Evolutionary conservation across 1,140 invertebrate species (phyloP), one percentile per base, ranked within the genome.

Genomic region (Lordiphosa stackelbergi): DNA sequence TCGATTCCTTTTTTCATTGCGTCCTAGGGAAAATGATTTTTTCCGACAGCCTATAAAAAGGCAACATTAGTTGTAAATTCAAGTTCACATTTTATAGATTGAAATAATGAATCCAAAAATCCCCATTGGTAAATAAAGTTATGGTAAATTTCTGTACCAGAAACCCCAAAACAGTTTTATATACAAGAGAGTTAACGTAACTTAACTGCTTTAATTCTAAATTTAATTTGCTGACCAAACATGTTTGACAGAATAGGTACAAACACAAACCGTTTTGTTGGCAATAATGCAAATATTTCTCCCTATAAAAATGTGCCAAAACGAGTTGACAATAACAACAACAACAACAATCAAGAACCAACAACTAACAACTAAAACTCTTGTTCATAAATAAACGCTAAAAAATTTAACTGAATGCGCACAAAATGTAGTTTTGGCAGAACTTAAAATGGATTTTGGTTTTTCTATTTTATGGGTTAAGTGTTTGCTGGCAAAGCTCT

Each of bases 381-480:
- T 47, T 37, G 40, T 11, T 19, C 59, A 37, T 54, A 54, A 64
- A 64, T 61, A 64, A 64, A 47, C 48, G 49, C 65, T 52, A 46
- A 42, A 56, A 60, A 46, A 48, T 66, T 49, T 49, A 65, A 66
- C 63, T 66, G 62, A 57, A 66, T 66, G 42, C 43, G 65, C 64
- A 55, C 49, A 69, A 61, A 66, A 51, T 52, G 47, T 48, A 10
- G 66, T 66, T 58, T 58, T 66, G 62, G 63, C 62, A 66, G 34
- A 66, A 66, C 53, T 66, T 57, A 53, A 66, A 66, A 66, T 66
- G 63, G 63, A 66, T 66, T 66, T 66, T 66, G 63, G 62, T 57
- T 66, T 66, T 66, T 69, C 34, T 53, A 62, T 69, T 69, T 69
- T 69, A 69, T 69, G 66, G 66, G 66, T 69, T 69, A 69, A 69